phyloP scores from a whole-genome alignment of 2,797 vertebrate genomes.

The Sebastes variabilis region DNA sequence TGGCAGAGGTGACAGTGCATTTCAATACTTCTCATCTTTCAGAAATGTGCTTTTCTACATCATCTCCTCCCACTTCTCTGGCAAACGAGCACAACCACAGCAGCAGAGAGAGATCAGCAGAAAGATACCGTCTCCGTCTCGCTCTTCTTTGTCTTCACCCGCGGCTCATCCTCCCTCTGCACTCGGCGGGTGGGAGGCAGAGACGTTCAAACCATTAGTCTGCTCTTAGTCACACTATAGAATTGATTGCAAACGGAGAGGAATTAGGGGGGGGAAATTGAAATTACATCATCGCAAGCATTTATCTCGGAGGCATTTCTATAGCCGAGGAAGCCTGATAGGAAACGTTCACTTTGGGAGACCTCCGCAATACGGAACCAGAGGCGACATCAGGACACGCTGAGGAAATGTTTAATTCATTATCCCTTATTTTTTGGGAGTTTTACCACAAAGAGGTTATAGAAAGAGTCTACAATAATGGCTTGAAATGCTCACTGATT shows the following conservation, averaged over 20 bases:
- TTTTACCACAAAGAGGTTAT: background rate
- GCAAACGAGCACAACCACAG: constrained; percentile 27
- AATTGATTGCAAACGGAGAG: constrained; percentile 68
- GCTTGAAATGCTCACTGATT: constrained; percentile 13
- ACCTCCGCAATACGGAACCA: background rate
- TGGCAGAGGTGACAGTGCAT: constrained; percentile 8
- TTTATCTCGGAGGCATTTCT: constrained; percentile 54
- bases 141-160: constrained; percentile 22
- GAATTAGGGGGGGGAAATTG: constrained; percentile 38
- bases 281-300: constrained; percentile 66
- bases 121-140: background rate
- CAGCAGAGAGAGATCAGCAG: constrained; percentile 49
- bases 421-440: background rate
- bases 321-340: constrained; percentile 2
- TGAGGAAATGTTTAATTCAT: background rate
- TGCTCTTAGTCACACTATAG: constrained; percentile 67
- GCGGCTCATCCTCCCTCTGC: constrained; percentile 26
- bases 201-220: constrained; percentile 66
- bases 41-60: constrained; percentile 5
- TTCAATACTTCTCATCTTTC: constrained; percentile 25
- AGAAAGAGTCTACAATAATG: background rate
- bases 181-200: constrained; percentile 49
- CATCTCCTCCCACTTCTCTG: constrained; percentile 29
- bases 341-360: constrained; percentile 33
- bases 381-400: background rate